Evolutionary conservation across 2,113 vertebrate species (phyloP), one percentile per base, ranked within the genome.

Genomic region (Melanostigma gelatinosum): DNA sequence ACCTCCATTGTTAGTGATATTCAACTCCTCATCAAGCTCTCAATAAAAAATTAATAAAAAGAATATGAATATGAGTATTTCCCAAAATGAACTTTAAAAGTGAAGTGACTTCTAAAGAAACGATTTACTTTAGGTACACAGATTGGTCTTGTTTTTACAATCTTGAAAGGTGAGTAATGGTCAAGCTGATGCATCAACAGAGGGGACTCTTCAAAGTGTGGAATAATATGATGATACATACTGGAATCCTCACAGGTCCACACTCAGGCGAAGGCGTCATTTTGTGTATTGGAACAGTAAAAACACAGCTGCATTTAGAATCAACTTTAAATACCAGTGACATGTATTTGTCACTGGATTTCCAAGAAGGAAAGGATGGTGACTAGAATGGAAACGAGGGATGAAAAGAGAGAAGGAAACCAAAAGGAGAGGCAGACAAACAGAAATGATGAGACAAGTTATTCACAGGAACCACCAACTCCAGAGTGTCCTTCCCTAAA

Each of bases 361-460:
- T 86, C 62, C 77, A 83, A 79, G 76, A 69, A 89, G 7, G 48
- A 54, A 76, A 63, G 40, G 67, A 50, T 29, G 10, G 24, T 83
- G 54, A 82, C 67, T 29, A 27, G 16, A 64, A 46, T 0, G 76
- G 65, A 80, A 86, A 87, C 1, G 0, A 36, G 3, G 27, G 15
- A 24, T 18, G 9, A 69, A 64, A 3, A 58, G 29, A 54, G 46
- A 72, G 1, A 68, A 11, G 34, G 63, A 75, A 70, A 68, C 38
- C 27, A 76, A 60, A 64, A 48, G 6, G 4, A 58, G 32, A 24
- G 0, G 29, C 66, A 86, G 80, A 75, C 66, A 68, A 76, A 80
- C 79, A 87, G 50, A 78, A 71, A 86, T 80, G 54, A 82, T 68
- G 66, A 83, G 72, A 67, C 44, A 42, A 36, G 42, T 81, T 72